phyloP scores from a whole-genome alignment of 2,113 vertebrate species.

The Boulengeromyrus knoepffleri region DNA sequence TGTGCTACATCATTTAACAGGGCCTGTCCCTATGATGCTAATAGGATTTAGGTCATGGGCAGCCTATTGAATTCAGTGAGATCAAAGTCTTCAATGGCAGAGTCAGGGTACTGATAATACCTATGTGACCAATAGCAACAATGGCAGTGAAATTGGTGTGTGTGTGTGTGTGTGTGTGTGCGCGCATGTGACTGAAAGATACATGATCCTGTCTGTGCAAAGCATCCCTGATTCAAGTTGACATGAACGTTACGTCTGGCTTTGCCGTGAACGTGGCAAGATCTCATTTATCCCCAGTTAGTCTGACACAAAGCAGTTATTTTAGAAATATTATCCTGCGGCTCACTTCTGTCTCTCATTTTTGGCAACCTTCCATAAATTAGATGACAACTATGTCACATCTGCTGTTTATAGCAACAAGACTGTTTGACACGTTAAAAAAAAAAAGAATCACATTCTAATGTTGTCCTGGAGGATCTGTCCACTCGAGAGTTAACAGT shows the following conservation, averaged over 20 bases:
- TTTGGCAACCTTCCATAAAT: background rate
- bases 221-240: slow-evolving; percentile 9
- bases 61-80: background rate
- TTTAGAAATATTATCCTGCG: background rate
- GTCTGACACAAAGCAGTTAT: background rate
- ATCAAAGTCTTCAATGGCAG: background rate
- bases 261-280: background rate
- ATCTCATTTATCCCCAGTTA: background rate
- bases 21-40: background rate
- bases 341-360: background rate
- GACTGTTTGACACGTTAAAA: background rate
- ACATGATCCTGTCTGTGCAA: background rate
- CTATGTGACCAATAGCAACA: background rate
- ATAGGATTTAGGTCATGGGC: background rate
- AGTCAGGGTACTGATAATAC: background rate
- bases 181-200: background rate
- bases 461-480: background rate
- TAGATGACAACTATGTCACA: background rate
- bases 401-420: background rate
- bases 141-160: background rate
- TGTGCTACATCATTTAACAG: background rate
- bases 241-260: background rate
- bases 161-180: slow-evolving; percentile 1
- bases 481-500: background rate
- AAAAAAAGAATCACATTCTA: background rate